phyloP scores from a whole-genome alignment of 2,797 vertebrate species.

The Thripadectes ignobilis region DNA sequence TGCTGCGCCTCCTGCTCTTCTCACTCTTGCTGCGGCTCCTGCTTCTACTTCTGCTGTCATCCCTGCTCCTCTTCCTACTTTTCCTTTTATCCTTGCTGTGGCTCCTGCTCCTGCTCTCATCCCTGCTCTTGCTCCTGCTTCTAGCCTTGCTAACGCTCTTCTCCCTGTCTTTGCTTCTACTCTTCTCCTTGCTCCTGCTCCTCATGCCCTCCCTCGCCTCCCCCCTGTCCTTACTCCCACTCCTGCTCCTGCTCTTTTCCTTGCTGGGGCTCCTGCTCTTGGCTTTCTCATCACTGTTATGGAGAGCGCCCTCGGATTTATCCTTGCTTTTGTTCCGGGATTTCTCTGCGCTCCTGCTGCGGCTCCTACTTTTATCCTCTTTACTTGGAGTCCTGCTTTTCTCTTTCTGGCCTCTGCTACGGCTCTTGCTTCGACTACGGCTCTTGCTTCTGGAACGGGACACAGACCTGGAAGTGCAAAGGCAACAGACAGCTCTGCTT shows the following conservation, averaged over 20 bases:
- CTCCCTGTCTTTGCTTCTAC: slow-evolving; percentile 80
- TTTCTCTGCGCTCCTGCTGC: slow-evolving; percentile 77
- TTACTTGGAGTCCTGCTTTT: slow-evolving; percentile 84
- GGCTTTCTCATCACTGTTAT: slow-evolving; percentile 71
- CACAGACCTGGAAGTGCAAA: slow-evolving; percentile 77
- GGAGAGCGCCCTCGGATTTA: slow-evolving; percentile 64
- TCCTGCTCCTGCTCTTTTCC: slow-evolving; percentile 77
- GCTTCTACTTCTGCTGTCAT: slow-evolving; percentile 74
- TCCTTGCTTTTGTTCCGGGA: slow-evolving; percentile 77
- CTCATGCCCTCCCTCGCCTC: slow-evolving; percentile 58
- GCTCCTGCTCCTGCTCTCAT: slow-evolving; percentile 74
- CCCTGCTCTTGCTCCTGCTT: slow-evolving; percentile 75
- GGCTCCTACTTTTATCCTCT: slow-evolving; percentile 82
- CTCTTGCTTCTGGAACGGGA: slow-evolving; percentile 87
- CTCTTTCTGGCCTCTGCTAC: slow-evolving; percentile 75
- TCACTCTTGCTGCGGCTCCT: slow-evolving; percentile 74
- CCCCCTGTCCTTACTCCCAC: slow-evolving; percentile 71
- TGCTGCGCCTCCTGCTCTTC: slow-evolving; percentile 82
- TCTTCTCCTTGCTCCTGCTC: slow-evolving; percentile 74
- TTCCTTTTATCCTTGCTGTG: slow-evolving; percentile 79
- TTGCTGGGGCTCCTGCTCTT: slow-evolving; percentile 79
- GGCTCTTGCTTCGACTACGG: slow-evolving; percentile 79
- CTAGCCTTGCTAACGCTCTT: slow-evolving; percentile 74
- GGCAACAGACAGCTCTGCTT: slow-evolving; percentile 5
- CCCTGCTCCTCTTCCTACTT: slow-evolving; percentile 77